These are phyloP conservation scores for Drosophila fungiperda DNA, from an alignment of 2,888 invertebrate species.

Conservation along the genomic window DNA sequence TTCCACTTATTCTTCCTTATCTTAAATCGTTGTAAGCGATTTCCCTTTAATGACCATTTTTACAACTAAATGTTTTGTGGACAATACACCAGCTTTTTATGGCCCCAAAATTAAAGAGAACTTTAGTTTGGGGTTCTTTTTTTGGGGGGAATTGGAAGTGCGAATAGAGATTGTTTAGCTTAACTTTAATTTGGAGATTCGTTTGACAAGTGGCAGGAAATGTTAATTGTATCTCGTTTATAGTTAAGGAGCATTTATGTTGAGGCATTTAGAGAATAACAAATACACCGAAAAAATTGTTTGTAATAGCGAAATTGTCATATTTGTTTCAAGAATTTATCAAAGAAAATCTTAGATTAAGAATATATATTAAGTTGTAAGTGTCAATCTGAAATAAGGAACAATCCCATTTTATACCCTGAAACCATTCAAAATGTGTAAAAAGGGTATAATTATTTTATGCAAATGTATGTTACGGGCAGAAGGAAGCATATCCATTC, in stretches of 20 bases:
- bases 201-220: constrained; percentile 52
- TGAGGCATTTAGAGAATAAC: background rate
- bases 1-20: background rate
- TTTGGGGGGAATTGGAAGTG: background rate
- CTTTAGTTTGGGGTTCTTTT: constrained; percentile 22
- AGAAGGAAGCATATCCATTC: no score
- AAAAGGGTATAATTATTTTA: no score
- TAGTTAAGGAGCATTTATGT: constrained; percentile 10
- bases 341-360: background rate
- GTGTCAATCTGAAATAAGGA: background rate
- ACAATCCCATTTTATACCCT: background rate
- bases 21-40: constrained; percentile 60
- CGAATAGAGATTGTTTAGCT: constrained; percentile 27
- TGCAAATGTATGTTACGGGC: no score
- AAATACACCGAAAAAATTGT: background rate
- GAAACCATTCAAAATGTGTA: no score
- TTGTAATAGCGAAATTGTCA: background rate
- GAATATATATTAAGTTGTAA: background rate
- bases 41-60: constrained; percentile 71
- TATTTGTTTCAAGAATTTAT: background rate
- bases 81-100: constrained; percentile 54
- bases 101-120: constrained; percentile 59
- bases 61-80: constrained; percentile 58
- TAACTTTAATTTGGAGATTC: constrained; percentile 24
- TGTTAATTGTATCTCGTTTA: constrained; percentile 33